Percentiles rank a stretch among this genome's conserved stretches.
These are phyloP conservation scores for Diacarnus erythraeanus DNA, from an alignment of 37 sponge, comb jelly and placozoan genomes.

Conservation along the genomic window DNA sequence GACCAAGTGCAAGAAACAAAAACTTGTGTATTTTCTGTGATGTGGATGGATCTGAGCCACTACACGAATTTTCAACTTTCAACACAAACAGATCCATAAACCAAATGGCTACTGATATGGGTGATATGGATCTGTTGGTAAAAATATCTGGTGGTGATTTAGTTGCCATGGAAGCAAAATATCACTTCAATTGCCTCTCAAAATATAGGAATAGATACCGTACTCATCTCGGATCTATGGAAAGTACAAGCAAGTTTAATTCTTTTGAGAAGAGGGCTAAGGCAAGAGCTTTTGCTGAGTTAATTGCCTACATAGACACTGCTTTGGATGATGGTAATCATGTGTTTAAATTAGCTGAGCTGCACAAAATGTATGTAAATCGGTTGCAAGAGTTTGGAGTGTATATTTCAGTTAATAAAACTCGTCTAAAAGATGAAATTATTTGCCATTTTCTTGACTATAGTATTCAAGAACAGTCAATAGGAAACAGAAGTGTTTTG, in stretches of 20 bases:
- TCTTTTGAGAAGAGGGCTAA: background rate
- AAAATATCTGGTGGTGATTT: background rate
- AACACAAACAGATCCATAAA: background rate
- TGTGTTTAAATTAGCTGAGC: background rate
- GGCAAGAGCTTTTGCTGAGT: conserved; percentile 7
- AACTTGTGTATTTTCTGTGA: background rate
- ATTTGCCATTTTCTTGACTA: background rate
- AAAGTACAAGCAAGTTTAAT: too few relatives aligned
- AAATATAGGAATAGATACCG: background rate
- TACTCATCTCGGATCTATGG: background rate
- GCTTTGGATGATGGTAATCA: background rate
- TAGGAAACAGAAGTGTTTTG: background rate
- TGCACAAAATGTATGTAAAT: background rate
- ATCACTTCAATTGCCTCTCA: background rate
- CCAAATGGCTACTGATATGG: conserved; percentile 1
- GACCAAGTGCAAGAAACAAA: background rate
- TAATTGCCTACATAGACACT: background rate
- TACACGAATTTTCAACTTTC: background rate
- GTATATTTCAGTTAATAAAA: background rate
- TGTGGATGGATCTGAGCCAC: background rate
- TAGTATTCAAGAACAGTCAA: conserved; percentile 6
- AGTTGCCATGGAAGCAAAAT: background rate
- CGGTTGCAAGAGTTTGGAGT: background rate
- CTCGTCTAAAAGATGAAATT: background rate
- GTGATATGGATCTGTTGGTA: background rate